Evolutionary conservation across 2,113 vertebrate genomes (phyloP), one percentile per base, ranked within the genome.

Genomic region (Ceyx margarethae): DNA sequence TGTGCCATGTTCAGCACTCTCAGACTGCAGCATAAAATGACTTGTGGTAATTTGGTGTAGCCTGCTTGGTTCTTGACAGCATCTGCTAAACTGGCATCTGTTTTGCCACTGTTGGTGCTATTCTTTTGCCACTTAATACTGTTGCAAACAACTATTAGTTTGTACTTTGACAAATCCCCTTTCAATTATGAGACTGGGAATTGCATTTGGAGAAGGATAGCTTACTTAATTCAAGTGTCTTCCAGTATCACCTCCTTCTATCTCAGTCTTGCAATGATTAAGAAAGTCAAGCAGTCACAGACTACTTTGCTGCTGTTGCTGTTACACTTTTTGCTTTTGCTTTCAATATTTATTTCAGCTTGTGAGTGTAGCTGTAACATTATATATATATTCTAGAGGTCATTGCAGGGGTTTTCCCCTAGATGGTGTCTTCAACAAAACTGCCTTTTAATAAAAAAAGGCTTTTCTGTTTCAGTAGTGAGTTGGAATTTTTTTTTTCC

Each of bases 191-290:
- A 68, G 35, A 29, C 17, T 50, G 42, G 21, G 35, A 93, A 31
- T 28, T 87, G 20, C 56, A 56, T 90, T 85, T 66, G 37, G 14
- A 77, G 68, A 37, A 72, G 45, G 74, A 79, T 22, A 76, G 15
- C 33, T 73, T 28, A 20, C 51, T 91, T 85, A 50, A 68, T 85
- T 92, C 46, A 43, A 91, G 11, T 48, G 7, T 66, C 54, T 93
- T 76, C 45, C 22, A 76, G 15, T 26, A n/a, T 85, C 28, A 37
- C 18, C 5, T 75, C 15, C 2, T 1, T 2, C 31, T 75, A 6
- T 65, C 46, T 80, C 45, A 22, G 0, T 68, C 18, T 79, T 68
- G 15, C 37, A 42, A 0, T 21, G 11, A 42, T 54, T 80, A 53
- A 61, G 50, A 73, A 81, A 72, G n/a, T 10, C 13, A 74, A 40